Evolutionary conservation across 2,888 invertebrate species (phyloP), one percentile per base, ranked within the genome.

Genomic region (Deladenus siricidicola): DNA sequence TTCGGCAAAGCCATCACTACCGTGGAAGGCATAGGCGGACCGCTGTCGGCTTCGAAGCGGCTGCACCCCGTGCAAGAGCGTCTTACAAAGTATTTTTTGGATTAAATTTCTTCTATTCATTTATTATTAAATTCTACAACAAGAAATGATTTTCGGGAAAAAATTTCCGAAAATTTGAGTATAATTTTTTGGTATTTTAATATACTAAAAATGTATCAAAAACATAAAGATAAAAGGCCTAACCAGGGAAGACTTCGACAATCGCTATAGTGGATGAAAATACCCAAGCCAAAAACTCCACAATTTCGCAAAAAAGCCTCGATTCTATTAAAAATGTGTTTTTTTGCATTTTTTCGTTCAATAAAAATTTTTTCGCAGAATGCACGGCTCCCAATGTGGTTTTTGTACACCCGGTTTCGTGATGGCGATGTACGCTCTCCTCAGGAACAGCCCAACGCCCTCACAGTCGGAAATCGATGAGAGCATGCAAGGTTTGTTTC

Each of bases 361-460:
- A 26, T 30, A 49, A 51, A 56, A 14, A 44, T 53, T 45, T 14
- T 17, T 56, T 56, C 63, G 45, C 58, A 75, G 75, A 62, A 85
- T 89, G 0, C 91, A 93, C 76, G 93, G 93, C 0, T 89, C 91
- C 0, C 93, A 93, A 80, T 93, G 93, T 79, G 92, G 92, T 0
- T 92, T 90, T 80, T 92, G 91, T 74, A 92, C 92, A 0, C 92
- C 92, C 0, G 93, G 93, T 29, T 90, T 94, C 65, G 89, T 94
- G 0, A 94, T 94, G 93, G 91, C 92, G 0, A 67, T 93, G 90
- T 93, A 92, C 76, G 84, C 90, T 0, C 82, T 93, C 45, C 81
- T 93, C 0, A 83, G 93, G 73, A 87, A 85, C 70, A 85, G 85
- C 45, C 83, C 85, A 0, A 84, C 85, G 73, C 89, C 91, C 1